A percentile compares a stretch with the other conserved stretches of the same genome.
These are phyloP conservation scores for Todiramphus saurophagus DNA, from an alignment of 2,113 vertebrate species.

Conservation along the genomic window DNA sequence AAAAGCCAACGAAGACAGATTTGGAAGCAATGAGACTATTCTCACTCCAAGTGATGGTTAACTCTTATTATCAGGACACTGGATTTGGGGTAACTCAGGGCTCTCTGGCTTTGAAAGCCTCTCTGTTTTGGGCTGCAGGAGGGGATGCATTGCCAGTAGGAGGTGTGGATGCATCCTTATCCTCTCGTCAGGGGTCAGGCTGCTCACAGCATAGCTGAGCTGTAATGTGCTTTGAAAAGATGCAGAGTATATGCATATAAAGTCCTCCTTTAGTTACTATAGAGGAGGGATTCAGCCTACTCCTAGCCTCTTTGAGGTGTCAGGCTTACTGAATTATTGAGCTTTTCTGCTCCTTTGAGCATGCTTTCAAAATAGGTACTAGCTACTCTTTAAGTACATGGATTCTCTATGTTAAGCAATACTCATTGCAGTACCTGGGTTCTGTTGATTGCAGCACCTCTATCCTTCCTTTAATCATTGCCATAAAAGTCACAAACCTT, in stretches of 20 bases:
- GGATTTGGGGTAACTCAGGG: not conserved
- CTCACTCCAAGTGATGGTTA: not conserved
- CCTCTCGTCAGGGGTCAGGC: not conserved
- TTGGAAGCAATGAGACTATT: not conserved
- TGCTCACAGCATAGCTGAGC: not conserved
- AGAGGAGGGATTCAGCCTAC: not conserved
- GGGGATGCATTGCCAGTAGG: not conserved
- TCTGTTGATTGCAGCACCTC: not conserved
- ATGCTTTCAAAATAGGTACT: constrained; percentile 7
- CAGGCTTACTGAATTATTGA: constrained; percentile 32
- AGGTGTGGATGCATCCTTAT: not conserved
- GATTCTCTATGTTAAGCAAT: constrained; percentile 8
- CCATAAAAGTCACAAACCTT: not conserved
- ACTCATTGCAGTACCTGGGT: not conserved
- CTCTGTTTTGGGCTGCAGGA: not conserved
- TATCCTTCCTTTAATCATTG: not conserved
- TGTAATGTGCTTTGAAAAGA: not conserved
- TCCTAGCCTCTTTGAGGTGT: not conserved
- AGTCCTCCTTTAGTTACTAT: not conserved
- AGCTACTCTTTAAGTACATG: not conserved
- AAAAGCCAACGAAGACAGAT: not conserved
- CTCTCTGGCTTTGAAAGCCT: not conserved
- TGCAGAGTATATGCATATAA: not conserved
- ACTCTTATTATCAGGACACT: not conserved
- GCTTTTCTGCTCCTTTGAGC: not conserved